Percentiles rank a stretch among this genome's conserved stretches.
Conservation (phyloP, 2,113 vertebrate species). For the Stegastes partitus region DNA sequence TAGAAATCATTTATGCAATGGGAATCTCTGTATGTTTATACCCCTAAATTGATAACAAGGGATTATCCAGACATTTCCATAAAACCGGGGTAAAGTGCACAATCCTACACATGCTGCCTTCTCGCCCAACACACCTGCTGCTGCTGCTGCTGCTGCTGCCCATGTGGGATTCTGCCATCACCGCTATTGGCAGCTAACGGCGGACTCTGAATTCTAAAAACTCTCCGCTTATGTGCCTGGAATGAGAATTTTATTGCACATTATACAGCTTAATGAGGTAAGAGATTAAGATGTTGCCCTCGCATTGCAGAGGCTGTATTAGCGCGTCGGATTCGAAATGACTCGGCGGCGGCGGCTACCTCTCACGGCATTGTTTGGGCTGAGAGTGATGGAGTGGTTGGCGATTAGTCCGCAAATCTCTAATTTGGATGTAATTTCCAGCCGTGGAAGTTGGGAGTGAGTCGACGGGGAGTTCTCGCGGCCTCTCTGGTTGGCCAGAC, state of each 20-base stretch:
- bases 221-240: slow-evolving; percentile 40
- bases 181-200: slow-evolving; percentile 23
- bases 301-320: slow-evolving; percentile 64
- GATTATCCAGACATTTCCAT: slow-evolving; percentile 85
- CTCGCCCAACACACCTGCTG: slow-evolving; percentile 17
- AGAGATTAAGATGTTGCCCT: slow-evolving; percentile 81
- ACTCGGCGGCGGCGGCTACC: slow-evolving; percentile 50
- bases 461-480: slow-evolving; percentile 18
- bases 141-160: slow-evolving; percentile 34
- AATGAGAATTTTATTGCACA: slow-evolving; percentile 72
- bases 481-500: not conserved
- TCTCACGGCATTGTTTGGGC: slow-evolving; percentile 62
- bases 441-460: slow-evolving; percentile 31
- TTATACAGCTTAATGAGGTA: slow-evolving; percentile 81
- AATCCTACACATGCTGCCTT: slow-evolving; percentile 11
- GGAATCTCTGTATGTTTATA: slow-evolving; percentile 83
- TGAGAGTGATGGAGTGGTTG: slow-evolving; percentile 55
- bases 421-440: slow-evolving; percentile 55
- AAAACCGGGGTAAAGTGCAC: slow-evolving; percentile 63
- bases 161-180: slow-evolving; percentile 44
- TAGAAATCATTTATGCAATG: slow-evolving; percentile 58
- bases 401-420: slow-evolving; percentile 56
- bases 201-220: slow-evolving; percentile 42
- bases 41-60: slow-evolving; percentile 84
- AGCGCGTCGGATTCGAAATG: slow-evolving; percentile 58